Evolutionary conservation across 2,888 invertebrate genomes (phyloP).

Genomic region (Cerceris rybyensis): DNA sequence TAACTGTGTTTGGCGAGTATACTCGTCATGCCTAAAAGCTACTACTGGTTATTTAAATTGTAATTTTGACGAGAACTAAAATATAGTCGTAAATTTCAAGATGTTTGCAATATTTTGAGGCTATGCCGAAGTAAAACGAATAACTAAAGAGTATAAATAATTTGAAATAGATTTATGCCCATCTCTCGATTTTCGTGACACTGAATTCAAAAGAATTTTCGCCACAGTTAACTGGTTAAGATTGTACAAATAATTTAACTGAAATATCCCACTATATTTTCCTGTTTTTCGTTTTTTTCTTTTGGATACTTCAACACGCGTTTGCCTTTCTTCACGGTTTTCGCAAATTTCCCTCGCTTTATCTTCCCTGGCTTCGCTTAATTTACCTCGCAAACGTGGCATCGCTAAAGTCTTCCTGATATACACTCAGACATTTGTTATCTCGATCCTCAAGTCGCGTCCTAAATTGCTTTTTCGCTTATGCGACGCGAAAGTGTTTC

Average conservation of each 20-base stretch:
- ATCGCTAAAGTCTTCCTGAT: constrained; percentile 14
- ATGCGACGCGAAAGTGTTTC: constrained; percentile 16
- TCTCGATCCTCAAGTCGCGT: constrained; percentile 36
- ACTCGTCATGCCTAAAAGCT: too few species aligned
- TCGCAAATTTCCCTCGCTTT: constrained; percentile 5
- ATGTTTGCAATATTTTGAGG: too few species aligned
- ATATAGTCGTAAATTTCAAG: too few species aligned
- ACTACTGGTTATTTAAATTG: too few species aligned
- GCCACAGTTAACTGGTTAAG: too few species aligned
- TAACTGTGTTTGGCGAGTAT: too few species aligned
- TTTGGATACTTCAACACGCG: neutral
- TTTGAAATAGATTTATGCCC: too few species aligned
- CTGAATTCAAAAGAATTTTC: too few species aligned
- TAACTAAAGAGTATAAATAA: too few species aligned
- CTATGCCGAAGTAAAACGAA: too few species aligned
- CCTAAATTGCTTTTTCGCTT: constrained; percentile 43
- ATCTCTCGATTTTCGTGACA: too few species aligned
- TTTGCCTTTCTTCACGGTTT: constrained; percentile 25
- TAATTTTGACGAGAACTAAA: too few species aligned
- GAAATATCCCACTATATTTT: constrained; percentile 50
- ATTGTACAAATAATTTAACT: constrained; percentile 67
- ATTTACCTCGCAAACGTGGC: constrained; percentile 17
- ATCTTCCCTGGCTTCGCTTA: constrained; percentile 29
- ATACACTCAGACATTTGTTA: constrained; percentile 20
- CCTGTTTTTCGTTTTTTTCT: constrained; percentile 6